Base-by-base conservation (phyloP, 2,113 vertebrate genomes). In the Etia nguti region DNA sequence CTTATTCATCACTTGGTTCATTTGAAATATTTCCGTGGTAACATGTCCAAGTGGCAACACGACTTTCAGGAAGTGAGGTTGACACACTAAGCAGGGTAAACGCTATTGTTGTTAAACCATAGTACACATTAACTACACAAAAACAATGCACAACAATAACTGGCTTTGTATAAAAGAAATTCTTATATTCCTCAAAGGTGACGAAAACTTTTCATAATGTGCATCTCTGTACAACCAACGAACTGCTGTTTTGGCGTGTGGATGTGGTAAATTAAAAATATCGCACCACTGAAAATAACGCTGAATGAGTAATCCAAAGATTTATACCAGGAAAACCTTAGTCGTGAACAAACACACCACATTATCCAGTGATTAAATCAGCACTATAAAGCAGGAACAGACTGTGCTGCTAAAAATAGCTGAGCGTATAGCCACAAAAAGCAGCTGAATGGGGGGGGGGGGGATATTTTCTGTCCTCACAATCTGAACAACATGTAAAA, bases 321-420 rank as follows among this genome's bases (percentile, higher is more conserved):
- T 75, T 3, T 48, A 8, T 48, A 52, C 9, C 31, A 10, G 70
- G 50, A 38, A 68, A 85, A 59, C 2, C 9, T 38, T 20, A 20
- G 15, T 4, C 2, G 20, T 38, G 16, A 62, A 81, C 82, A 85
- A 48, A 80, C 38, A 46, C 34, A 52, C 75, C 79, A 87, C 86
- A 92, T 91, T 84, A 80, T 87, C 86, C 83, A 93, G 80, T 9
- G 48, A 89, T 90, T 92, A 90, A 86, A 84, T 92, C 90, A 88
- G 48, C 83, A 79, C 50, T 55, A 83, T 82, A 87, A 89, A 89
- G 62, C 82, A 86, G 89, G 80, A 81, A 60, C 88, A 92, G 79
- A 62, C 84, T 88, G 26, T 75, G 88, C 20, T 57, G 73, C 95
- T 96, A 96, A 94, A 96, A 94, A 95, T 95, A 95, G 86, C 86